Evolutionary conservation across 2,113 vertebrate species (phyloP), one percentile per base, ranked within the genome.

Genomic region (Kryptolebias marmoratus): DNA sequence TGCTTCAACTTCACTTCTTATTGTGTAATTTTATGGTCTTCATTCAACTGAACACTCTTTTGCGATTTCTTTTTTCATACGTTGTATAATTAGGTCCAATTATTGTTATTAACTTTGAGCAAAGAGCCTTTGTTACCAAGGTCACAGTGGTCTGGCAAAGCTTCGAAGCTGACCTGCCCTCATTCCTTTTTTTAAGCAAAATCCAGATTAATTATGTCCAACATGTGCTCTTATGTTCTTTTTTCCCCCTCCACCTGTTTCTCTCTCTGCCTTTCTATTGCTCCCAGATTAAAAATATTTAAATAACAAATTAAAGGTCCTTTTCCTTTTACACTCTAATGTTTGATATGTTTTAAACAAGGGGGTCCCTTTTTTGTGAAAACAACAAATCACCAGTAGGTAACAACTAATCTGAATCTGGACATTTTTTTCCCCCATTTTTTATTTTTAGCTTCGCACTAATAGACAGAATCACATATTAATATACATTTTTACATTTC

Each of bases 71-170:
- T 82, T 76, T 70, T 86, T 87, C 69, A 71, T 79, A 80, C 60
- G 62, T 87, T 61, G 76, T 83, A 83, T 88, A 89, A 88, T 89
- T 90, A 84, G 62, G 64, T 85, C 79, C 74, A 90, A 88, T 88
- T 88, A 90, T 84, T 79, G 79, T 83, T 87, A 82, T 86, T 88
- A 87, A 84, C 81, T 89, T 70, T 78, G 68, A 67, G 71, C 72
- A 72, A 64, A 80, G 84, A 81, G 70, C 58, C 76, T 85, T 88
- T 85, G 86, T 88, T 81, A 72, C 64, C 81, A 87, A 88, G 83
- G 86, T 92, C 83, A 86, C 65, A 47, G 53, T 73, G 76, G 80
- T 85, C 87, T 89, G 85, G 86, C 84, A 78, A 77, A 83, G 79
- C 81, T 86, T 79, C 74, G 81, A 78, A 88, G 71, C 68, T 77